Conservation (phyloP, 2,797 vertebrate genomes). For the Gadopsis bispinosus region DNA sequence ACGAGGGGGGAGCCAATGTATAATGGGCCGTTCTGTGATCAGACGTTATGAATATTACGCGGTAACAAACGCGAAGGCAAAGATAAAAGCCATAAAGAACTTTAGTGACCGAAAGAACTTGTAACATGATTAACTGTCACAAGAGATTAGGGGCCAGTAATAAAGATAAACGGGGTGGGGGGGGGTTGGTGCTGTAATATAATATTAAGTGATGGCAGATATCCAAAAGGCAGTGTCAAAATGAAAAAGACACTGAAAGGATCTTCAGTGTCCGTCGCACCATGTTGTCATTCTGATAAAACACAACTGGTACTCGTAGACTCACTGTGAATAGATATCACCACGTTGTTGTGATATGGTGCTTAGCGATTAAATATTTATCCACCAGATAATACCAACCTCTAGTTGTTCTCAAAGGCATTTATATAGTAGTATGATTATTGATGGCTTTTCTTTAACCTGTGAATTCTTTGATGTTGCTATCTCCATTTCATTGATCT, state of each 20-base stretch:
- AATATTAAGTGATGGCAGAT: slow-evolving; percentile 79
- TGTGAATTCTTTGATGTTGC: slow-evolving; percentile 20
- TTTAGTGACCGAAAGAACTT: slow-evolving; percentile 60
- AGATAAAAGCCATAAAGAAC: slow-evolving; percentile 37
- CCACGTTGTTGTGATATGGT: slow-evolving; percentile 19
- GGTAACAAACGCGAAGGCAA: slow-evolving; percentile 38
- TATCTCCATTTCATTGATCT: neutral
- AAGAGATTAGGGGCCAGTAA: slow-evolving; percentile 74
- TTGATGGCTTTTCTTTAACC: neutral
- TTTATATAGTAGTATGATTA: slow-evolving; percentile 1
- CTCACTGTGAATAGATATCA: slow-evolving; percentile 34
- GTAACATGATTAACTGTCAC: slow-evolving; percentile 76
- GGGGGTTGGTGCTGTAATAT: slow-evolving; percentile 73
- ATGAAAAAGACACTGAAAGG: slow-evolving; percentile 75
- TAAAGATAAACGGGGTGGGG: slow-evolving; percentile 75
- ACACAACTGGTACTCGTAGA: slow-evolving; percentile 47
- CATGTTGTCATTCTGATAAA: slow-evolving; percentile 67
- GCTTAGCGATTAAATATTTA: slow-evolving; percentile 48
- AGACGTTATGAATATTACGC: slow-evolving; percentile 53
- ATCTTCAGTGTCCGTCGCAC: slow-evolving; percentile 58
- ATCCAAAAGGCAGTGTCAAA: slow-evolving; percentile 78
- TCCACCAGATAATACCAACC: slow-evolving; percentile 19
- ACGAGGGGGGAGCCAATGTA: slow-evolving; percentile 3
- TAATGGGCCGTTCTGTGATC: slow-evolving; percentile 46
- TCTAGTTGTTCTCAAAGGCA: slow-evolving; percentile 28